phyloP scores from a whole-genome alignment of 2,888 invertebrate genomes.

The Eilema caniola region DNA sequence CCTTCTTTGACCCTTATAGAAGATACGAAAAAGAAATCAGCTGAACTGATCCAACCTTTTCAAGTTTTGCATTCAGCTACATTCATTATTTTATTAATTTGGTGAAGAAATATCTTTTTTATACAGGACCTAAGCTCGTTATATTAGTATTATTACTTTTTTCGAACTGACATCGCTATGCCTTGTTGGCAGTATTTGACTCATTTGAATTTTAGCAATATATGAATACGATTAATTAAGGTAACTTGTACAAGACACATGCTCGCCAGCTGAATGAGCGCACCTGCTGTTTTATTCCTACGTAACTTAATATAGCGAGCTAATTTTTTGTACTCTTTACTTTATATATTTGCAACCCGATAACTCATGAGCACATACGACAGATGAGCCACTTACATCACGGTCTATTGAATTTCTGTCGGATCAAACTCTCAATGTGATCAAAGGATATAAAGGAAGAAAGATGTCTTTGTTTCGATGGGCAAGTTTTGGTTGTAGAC shows the following conservation, averaged over 20 bases:
- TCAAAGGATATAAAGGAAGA: slow-evolving; percentile 60
- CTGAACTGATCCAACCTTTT: too few relatives aligned
- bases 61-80: too few relatives aligned
- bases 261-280: slow-evolving; percentile 77
- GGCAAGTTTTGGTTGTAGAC: slow-evolving; percentile 42
- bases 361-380: slow-evolving; percentile 69
- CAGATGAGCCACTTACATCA: slow-evolving; percentile 80
- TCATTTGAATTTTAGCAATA: slow-evolving; percentile 63
- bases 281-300: slow-evolving; percentile 77
- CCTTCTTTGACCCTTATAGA: too few relatives aligned
- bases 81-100: neutral
- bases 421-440: slow-evolving; percentile 57
- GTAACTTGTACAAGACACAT: slow-evolving; percentile 74
- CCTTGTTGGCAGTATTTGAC: slow-evolving; percentile 46
- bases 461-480: slow-evolving; percentile 53
- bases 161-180: slow-evolving; percentile 15
- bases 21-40: too few relatives aligned
- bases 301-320: slow-evolving; percentile 81
- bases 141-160: neutral
- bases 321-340: slow-evolving; percentile 62
- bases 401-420: slow-evolving; percentile 74
- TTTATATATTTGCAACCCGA: slow-evolving; percentile 73
- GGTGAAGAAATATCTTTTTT: neutral
- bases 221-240: slow-evolving; percentile 71
- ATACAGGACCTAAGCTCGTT: neutral